Evolutionary conservation across 2,113 vertebrate species (phyloP).

Genomic region (Clarias gariepinus): DNA sequence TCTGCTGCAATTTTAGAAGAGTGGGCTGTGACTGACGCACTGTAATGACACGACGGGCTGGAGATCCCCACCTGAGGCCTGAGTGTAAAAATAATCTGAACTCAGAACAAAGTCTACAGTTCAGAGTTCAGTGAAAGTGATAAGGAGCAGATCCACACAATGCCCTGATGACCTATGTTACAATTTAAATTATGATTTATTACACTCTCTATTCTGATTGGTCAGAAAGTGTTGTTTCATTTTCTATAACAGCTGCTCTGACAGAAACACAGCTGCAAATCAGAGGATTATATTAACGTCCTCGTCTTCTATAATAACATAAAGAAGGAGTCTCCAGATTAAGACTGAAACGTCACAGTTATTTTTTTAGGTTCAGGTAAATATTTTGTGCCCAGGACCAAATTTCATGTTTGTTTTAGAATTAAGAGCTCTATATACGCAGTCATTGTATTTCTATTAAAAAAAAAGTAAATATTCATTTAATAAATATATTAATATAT

Average conservation of each 20-base stretch:
- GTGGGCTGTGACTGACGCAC: slow-evolving; percentile 17
- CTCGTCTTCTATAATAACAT: not conserved
- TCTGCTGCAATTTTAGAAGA: slow-evolving; percentile 31
- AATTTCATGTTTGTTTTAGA: too few species aligned
- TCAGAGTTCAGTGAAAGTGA: not conserved
- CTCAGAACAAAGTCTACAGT: not conserved
- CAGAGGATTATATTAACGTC: too few species aligned
- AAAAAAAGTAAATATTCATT: too few species aligned
- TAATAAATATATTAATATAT: too few species aligned
- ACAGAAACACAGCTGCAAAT: not conserved
- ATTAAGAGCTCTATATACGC: too few species aligned
- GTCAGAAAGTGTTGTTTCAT: not conserved
- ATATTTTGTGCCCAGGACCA: too few species aligned
- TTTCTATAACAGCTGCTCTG: not conserved
- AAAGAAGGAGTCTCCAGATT: not conserved
- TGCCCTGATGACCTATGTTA: not conserved
- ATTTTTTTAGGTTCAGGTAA: too few species aligned
- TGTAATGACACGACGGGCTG: not conserved
- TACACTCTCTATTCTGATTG: not conserved
- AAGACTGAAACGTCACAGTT: too few species aligned
- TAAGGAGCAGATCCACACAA: too few species aligned
- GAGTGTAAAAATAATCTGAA: not conserved
- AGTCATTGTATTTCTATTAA: too few species aligned
- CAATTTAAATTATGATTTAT: not conserved
- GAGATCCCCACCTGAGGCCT: not conserved